phyloP scores from a whole-genome alignment of 2,888 invertebrate species.

The Polyommatus icarus region DNA sequence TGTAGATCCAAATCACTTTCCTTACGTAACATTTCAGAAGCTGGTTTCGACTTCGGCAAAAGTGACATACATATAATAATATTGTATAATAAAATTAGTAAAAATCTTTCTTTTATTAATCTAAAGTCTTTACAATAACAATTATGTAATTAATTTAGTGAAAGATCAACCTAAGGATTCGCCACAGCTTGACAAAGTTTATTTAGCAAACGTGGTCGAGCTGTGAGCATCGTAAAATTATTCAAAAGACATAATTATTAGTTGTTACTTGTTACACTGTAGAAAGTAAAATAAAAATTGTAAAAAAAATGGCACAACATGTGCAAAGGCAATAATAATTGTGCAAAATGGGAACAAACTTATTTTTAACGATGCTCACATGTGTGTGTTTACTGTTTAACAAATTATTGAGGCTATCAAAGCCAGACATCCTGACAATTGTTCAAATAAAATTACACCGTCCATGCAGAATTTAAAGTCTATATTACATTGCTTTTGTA shows the following conservation, averaged over 20 bases:
- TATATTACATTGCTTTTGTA: neutral
- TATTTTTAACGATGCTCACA: neutral
- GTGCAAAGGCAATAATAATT: conserved; percentile 1
- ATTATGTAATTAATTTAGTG: too few species aligned
- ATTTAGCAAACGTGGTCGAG: neutral
- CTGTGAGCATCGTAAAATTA: neutral
- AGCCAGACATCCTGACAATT: neutral
- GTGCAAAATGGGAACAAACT: neutral
- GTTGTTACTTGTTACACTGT: too few species aligned
- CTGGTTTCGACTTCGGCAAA: neutral
- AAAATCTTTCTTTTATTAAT: too few species aligned
- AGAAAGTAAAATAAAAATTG: neutral
- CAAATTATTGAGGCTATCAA: neutral
- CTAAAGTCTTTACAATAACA: too few species aligned
- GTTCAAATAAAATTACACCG: neutral
- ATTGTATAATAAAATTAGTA: too few species aligned
- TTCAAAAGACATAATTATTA: neutral
- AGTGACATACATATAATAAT: neutral
- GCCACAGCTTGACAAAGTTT: neutral
- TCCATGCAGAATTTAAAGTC: neutral
- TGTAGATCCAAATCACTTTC: neutral
- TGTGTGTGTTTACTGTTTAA: conserved; percentile 5
- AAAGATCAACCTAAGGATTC: neutral
- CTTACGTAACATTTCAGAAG: neutral
- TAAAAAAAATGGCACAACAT: neutral